Conservation (phyloP, 2,888 invertebrate genomes). For the Epirrhoe tristata region DNA sequence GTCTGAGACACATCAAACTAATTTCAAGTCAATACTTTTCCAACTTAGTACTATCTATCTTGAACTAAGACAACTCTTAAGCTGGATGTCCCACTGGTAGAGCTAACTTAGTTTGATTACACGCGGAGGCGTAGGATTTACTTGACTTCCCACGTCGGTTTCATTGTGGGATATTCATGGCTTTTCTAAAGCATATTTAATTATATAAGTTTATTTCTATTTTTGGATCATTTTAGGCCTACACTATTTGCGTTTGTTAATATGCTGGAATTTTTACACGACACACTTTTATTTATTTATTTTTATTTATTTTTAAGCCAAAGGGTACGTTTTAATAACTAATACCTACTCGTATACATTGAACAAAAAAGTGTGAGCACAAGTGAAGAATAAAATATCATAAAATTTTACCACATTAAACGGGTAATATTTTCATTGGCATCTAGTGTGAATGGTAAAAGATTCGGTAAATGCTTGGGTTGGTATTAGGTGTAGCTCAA, state of each 20-base stretch:
- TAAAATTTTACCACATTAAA: no score
- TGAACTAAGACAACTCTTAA: not conserved
- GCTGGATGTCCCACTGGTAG: not conserved
- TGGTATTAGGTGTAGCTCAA: no score
- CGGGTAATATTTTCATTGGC: no score
- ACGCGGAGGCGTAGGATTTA: slow-evolving; percentile 2
- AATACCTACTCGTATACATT: no score
- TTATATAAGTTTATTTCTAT: not conserved
- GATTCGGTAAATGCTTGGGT: no score
- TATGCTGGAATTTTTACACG: not conserved
- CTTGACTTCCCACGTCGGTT: not conserved
- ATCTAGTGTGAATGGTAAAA: no score
- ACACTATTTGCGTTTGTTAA: not conserved
- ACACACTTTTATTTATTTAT: no score
- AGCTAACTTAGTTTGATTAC: not conserved
- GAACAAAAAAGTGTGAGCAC: no score
- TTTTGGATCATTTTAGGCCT: not conserved
- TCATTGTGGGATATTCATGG: not conserved
- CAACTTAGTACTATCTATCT: not conserved
- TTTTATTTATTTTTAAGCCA: no score
- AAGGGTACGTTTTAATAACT: no score
- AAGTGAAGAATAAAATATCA: no score
- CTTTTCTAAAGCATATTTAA: not conserved
- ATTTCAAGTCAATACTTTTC: not conserved
- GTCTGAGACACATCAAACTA: not conserved